phyloP scores from a whole-genome alignment of 2,888 invertebrate species.

The Acanthacorydalis orientalis region DNA sequence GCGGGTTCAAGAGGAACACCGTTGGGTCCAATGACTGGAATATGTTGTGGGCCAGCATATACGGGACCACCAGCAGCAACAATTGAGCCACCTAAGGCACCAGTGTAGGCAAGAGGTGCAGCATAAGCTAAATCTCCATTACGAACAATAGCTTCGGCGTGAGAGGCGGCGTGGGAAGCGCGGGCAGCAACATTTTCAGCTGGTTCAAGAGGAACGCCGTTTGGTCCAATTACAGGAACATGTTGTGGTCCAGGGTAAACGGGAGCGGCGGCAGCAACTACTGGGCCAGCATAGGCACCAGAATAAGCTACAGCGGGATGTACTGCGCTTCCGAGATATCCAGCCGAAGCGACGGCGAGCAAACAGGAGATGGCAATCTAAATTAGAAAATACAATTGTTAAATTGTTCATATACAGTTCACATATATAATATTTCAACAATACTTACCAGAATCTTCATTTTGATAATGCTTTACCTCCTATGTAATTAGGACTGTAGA shows the following conservation, averaged over 20 bases:
- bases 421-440: too few species aligned
- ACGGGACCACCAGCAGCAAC: constrained; percentile 2
- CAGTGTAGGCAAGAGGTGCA: neutral
- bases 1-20: neutral
- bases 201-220: constrained; percentile 6
- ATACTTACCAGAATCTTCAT: too few species aligned
- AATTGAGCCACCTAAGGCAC: neutral
- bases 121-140: constrained; percentile 24
- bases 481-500: too few species aligned
- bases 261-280: constrained; percentile 3
- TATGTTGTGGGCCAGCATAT: too few species aligned
- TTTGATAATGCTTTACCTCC: too few species aligned
- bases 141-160: constrained; percentile 30
- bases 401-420: too few species aligned
- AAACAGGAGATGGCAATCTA: neutral
- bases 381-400: too few species aligned
- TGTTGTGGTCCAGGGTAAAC: neutral
- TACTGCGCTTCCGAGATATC: neutral
- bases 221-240: constrained; percentile 2
- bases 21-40: neutral
- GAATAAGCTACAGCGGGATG: neutral
- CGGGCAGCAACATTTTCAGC: constrained; percentile 6
- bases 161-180: constrained; percentile 3
- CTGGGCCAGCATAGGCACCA: neutral
- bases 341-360: neutral